Percentiles rank a stretch among this genome's conserved stretches.
phyloP scores from a whole-genome alignment of 2,113 vertebrate species.

The Prietella phreatophila region DNA sequence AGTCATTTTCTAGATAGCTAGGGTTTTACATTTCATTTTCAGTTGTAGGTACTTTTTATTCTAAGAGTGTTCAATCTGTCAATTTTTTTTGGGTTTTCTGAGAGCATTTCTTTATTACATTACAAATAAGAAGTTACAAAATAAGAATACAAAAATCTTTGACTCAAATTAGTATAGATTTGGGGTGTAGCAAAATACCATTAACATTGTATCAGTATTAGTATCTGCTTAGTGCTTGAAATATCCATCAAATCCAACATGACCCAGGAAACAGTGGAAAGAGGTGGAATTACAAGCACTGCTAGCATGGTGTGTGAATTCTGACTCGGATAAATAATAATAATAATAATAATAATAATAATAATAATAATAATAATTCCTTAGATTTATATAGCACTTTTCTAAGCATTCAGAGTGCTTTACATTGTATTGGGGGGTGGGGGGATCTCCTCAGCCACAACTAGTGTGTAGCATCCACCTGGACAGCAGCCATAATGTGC shows the following conservation, averaged over 20 bases:
- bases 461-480: too few relatives aligned
- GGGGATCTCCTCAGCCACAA: too few relatives aligned
- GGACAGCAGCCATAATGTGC: too few relatives aligned
- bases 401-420: too few relatives aligned
- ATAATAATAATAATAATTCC: too few relatives aligned
- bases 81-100: background rate
- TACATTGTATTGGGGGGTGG: too few relatives aligned
- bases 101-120: background rate
- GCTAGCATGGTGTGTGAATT: background rate
- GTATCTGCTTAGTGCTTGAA: background rate
- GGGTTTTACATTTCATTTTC: background rate
- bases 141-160: background rate
- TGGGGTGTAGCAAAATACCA: background rate
- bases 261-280: background rate
- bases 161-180: background rate
- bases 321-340: too few relatives aligned
- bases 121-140: background rate
- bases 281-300: background rate
- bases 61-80: background rate
- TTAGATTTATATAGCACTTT: too few relatives aligned
- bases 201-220: background rate
- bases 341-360: too few relatives aligned
- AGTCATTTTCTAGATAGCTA: background rate
- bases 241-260: background rate
- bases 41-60: background rate